Base-by-base conservation (phyloP, 2,888 invertebrate genomes). In the Napeogenes inachia region DNA sequence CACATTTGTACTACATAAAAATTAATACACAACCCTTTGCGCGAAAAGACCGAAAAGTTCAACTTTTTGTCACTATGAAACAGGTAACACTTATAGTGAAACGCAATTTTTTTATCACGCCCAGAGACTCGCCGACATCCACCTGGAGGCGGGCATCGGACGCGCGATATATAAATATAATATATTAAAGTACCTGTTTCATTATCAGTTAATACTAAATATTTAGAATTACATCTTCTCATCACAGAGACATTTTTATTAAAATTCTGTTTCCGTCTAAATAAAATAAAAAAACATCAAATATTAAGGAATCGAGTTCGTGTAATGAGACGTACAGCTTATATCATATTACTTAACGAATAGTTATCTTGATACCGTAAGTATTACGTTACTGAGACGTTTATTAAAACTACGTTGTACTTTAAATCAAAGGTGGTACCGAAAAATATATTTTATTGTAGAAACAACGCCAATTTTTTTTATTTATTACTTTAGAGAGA, bases 1-100 rank as follows among this genome's bases (percentile, higher is more conserved):
- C 89, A 89, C 89, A 89, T 90, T 89, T 90, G 90, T 89, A 90
- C 90, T 89, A 90, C 87, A 83, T 87, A 90, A 90, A 89, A 90
- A 89, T 87, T 75, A 88, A 90, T 88, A 90, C 90, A 90, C 90
- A 90, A 90, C 90, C 90, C 78, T 89, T 89, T 89, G 89, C 90
- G 89, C 89, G 88, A 88, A 90, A 85, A 87, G 85, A 88, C 87
- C 88, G 89, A 87, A 86, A 85, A 88, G 85, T 85, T 87, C 81
- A 87, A 89, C 87, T 88, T 89, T 72, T 84, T 87, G 85, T 88
- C 84, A 81, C 79, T 78, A 77, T 79, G 74, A 73, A 77, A 77
- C 76, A 71, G 70, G 75, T 68, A 68, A 70, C 68, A 70, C 67
- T 68, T 64, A 58, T 54, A 68, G 66, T 63, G 68, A 68, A 61